A percentile compares a stretch with the other conserved stretches of the same genome.
These are phyloP conservation scores for Tipula confusa DNA, from an alignment of 2,888 invertebrate genomes.

Conservation along the genomic window DNA sequence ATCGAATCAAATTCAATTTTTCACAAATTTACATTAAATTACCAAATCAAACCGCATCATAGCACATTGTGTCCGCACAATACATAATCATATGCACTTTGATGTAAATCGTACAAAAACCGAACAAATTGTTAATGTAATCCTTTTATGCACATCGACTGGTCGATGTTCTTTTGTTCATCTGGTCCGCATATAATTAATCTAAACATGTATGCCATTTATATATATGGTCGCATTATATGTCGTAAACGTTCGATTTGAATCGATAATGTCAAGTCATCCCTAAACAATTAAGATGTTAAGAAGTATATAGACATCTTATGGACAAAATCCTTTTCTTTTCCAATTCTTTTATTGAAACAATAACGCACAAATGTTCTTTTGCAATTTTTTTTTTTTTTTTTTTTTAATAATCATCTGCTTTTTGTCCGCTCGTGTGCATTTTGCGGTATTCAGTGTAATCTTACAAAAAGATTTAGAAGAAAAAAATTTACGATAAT, in stretches of 20 bases:
- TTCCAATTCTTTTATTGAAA: constrained; percentile 13
- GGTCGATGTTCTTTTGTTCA: background rate
- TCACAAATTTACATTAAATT: background rate
- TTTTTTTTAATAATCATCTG: background rate
- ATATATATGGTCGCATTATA: background rate
- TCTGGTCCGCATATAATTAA: background rate
- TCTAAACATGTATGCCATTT: background rate
- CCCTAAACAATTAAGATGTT: background rate
- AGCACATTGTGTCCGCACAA: background rate
- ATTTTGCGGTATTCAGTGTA: constrained; percentile 8
- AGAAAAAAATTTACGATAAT: background rate
- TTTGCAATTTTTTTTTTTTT: no score
- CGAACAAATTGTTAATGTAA: background rate
- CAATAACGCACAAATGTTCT: background rate
- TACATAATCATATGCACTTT: background rate
- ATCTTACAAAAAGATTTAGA: background rate
- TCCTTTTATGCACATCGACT: background rate
- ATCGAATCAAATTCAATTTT: background rate
- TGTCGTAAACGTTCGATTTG: background rate
- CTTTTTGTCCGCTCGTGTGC: background rate
- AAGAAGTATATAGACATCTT: background rate
- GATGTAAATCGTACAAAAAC: background rate
- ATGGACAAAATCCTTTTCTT: background rate
- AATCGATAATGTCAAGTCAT: background rate
- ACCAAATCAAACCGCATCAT: background rate